Evolutionary conservation across 2,888 invertebrate genomes (phyloP).

Genomic region (Drosophila monieri): DNA sequence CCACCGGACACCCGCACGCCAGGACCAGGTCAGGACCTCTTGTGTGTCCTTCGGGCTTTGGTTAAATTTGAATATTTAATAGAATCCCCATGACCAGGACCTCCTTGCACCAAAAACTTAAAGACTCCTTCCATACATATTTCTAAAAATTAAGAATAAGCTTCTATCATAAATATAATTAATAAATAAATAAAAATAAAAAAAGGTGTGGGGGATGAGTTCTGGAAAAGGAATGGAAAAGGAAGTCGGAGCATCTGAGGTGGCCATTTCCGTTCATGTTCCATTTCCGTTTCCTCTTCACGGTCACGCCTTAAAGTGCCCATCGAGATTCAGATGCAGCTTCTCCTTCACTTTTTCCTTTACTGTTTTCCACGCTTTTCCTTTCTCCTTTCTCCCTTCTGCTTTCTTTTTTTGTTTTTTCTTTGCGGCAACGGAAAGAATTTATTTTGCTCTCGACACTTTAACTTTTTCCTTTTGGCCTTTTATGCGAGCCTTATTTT

Average conservation of each 20-base stretch:
- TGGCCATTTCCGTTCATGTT: constrained; percentile 63
- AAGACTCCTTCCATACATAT: neutral
- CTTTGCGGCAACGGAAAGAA: constrained; percentile 48
- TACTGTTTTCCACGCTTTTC: neutral
- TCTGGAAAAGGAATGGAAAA: neutral
- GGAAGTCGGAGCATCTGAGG: constrained; percentile 7
- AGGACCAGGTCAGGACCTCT: neutral
- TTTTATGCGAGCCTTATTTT: constrained; percentile 13
- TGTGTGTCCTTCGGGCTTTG: constrained; percentile 17
- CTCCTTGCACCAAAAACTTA: neutral
- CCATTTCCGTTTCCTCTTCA: constrained; percentile 72
- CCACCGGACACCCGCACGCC: no score
- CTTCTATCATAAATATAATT: no score
- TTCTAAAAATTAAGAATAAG: no score
- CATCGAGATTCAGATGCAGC: constrained; percentile 10
- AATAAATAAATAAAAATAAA: no score
- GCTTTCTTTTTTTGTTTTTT: neutral
- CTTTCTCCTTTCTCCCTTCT: neutral
- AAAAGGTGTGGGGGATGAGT: constrained; percentile 1
- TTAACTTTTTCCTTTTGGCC: constrained; percentile 41
- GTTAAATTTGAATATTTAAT: constrained; percentile 5
- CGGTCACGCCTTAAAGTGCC: constrained; percentile 41
- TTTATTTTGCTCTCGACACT: constrained; percentile 61
- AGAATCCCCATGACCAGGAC: neutral
- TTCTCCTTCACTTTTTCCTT: constrained; percentile 1